Evolutionary conservation across 1,140 invertebrate species (phyloP), one percentile per base, ranked within the genome.

Genomic region (Propsilocerus akamusi): DNA sequence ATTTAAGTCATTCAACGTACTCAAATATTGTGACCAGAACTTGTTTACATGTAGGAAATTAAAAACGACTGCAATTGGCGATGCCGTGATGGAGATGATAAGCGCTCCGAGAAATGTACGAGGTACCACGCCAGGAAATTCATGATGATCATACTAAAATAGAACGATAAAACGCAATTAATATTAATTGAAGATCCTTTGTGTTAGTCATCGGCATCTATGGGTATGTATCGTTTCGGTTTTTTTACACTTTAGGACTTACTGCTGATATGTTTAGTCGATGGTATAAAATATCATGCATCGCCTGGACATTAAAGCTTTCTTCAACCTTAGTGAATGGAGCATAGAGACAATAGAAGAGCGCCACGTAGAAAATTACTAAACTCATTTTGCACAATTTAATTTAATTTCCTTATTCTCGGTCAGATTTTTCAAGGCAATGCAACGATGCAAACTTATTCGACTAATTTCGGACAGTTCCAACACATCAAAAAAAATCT

Each of bases 301-400:
- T 87, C 11, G 97, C 96, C 74, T 99, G 90, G 20, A 97, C 72
- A 70, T 97, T 98, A 62, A 99, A 99, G 70, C 93, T 98, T 73
- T 99, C 97, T 70, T 99, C 96, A 8, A 99, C 96, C 83, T 99
- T 99, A 1, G 93, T 98, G 63, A 85, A 97, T 41, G 96, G 95
- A 63, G 90, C 94, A 54, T 88, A 75, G 47, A 91, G 59, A 34
- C 97, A 66, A 65, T 95, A 86, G 52, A 85, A 69, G 51, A 74
- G 72, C 26, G 83, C 80, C 54, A 86, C 70, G 37, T 80, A 60
- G 55, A 74, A 68, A 25, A 75, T n/a, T n/a, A n/a, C n/a, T n/a
- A n/a, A n/a, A n/a, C n/a, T n/a, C n/a, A n/a, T n/a, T n/a, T n/a
- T n/a, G n/a, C n/a, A n/a, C n/a, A n/a, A n/a, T n/a, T n/a, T n/a